phyloP scores from a whole-genome alignment of 2,888 invertebrate species.

The Drosophila prostipennis region DNA sequence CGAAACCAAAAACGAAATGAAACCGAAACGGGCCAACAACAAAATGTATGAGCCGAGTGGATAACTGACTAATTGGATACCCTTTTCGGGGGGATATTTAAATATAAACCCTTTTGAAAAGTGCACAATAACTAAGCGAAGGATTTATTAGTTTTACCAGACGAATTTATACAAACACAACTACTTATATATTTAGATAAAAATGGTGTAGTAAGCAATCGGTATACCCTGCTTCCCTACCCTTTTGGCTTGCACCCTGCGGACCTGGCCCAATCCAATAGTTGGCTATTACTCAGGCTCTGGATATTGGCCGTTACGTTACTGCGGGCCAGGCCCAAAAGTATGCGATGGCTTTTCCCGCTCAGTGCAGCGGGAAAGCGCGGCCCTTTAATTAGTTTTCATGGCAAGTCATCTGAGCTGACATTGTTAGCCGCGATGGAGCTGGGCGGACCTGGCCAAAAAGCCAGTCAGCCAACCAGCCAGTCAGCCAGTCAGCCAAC shows the following conservation, averaged over 20 bases:
- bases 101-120: too few species aligned
- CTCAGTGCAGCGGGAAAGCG: not conserved
- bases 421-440: conserved; percentile 32
- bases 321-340: conserved; percentile 11
- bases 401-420: conserved; percentile 31
- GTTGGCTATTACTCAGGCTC: conserved; percentile 17
- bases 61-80: conserved; percentile 17
- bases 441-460: conserved; percentile 38
- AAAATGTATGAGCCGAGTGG: conserved; percentile 8
- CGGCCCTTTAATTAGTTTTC: conserved; percentile 51
- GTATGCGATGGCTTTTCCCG: conserved; percentile 14
- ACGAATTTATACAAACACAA: too few species aligned
- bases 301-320: conserved; percentile 17
- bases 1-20: conserved; percentile 32
- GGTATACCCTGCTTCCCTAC: conserved; percentile 6
- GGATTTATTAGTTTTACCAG: too few species aligned
- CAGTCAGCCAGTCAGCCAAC: conserved; percentile 44
- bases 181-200: not conserved
- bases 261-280: conserved; percentile 16
- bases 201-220: not conserved
- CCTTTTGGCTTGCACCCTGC: not conserved
- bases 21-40: conserved; percentile 29
- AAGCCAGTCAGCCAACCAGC: conserved; percentile 28
- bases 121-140: too few species aligned
- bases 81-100: not conserved